Evolutionary conservation across 2,797 vertebrate species (phyloP).

Genomic region (Macroramphosus scolopax): DNA sequence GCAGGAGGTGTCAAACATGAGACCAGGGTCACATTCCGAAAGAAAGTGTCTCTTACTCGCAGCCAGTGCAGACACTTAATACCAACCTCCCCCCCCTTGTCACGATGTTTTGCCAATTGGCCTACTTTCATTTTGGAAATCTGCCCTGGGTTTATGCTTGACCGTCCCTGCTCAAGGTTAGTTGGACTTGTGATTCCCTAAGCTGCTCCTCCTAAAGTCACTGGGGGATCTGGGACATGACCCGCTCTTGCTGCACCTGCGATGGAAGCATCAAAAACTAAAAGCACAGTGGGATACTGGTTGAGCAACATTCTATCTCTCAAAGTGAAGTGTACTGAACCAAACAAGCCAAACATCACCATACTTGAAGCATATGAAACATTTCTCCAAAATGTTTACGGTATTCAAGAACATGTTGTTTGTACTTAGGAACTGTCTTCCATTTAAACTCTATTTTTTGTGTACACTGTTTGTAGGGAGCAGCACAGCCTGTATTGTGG

Average conservation of each 20-base stretch:
- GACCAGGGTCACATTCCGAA: slow-evolving; percentile 47
- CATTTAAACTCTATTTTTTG: neutral
- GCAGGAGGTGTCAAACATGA: slow-evolving; percentile 24
- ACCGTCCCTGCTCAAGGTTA: slow-evolving; percentile 46
- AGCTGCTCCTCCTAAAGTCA: slow-evolving; percentile 7
- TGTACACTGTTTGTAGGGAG: slow-evolving; percentile 78
- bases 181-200: slow-evolving; percentile 3
- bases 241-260: neutral
- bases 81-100: slow-evolving; percentile 2
- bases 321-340: too few species aligned
- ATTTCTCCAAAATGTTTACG: too few species aligned
- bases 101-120: slow-evolving; percentile 34
- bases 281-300: neutral
- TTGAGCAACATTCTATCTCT: slow-evolving; percentile 1
- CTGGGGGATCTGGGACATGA: slow-evolving; percentile 2
- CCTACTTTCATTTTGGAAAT: slow-evolving; percentile 61
- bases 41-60: slow-evolving; percentile 13
- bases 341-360: too few species aligned
- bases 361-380: too few species aligned
- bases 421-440: too few species aligned
- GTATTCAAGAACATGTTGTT: too few species aligned
- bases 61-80: slow-evolving; percentile 11
- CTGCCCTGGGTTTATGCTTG: slow-evolving; percentile 28
- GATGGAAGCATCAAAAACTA: slow-evolving; percentile 1
- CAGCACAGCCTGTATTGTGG: slow-evolving; percentile 96